phyloP scores from a whole-genome alignment of 2,113 vertebrate genomes.

The Amia ocellicauda region DNA sequence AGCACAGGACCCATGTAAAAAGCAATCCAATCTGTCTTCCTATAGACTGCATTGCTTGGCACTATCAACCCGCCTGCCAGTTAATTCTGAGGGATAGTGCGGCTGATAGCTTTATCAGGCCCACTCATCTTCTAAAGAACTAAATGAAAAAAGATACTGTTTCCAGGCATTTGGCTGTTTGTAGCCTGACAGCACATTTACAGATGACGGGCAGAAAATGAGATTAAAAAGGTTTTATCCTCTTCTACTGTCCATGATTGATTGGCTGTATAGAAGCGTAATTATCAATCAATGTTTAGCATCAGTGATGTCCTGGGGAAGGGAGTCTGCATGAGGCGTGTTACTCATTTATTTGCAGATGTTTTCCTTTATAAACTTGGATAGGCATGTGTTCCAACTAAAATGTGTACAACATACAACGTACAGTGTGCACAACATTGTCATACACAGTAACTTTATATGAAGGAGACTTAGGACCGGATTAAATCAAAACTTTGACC shows the following conservation, averaged over 20 bases:
- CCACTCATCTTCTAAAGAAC: slow-evolving; percentile 50
- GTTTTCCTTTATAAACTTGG: slow-evolving; percentile 10
- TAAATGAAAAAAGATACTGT: slow-evolving; percentile 51
- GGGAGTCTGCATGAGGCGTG: slow-evolving; percentile 12
- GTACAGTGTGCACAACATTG: too few species aligned
- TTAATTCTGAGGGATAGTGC: slow-evolving; percentile 55
- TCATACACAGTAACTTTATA: too few species aligned
- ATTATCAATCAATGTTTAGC: slow-evolving; percentile 33
- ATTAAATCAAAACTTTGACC: too few species aligned
- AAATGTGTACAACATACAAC: too few species aligned
- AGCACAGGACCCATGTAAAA: slow-evolving; percentile 32
- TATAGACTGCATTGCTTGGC: slow-evolving; percentile 40
- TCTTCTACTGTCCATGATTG: slow-evolving; percentile 23
- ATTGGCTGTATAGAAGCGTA: slow-evolving; percentile 21
- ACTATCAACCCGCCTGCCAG: slow-evolving; percentile 46
- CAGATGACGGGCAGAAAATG: slow-evolving; percentile 36
- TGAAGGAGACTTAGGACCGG: too few species aligned
- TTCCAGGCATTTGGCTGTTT: slow-evolving; percentile 28
- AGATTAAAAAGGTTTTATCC: slow-evolving; percentile 28
- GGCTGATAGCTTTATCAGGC: slow-evolving; percentile 63
- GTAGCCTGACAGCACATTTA: slow-evolving; percentile 38
- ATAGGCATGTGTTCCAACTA: background rate
- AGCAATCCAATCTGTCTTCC: slow-evolving; percentile 45
- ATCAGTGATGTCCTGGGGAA: slow-evolving; percentile 28
- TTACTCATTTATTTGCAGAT: slow-evolving; percentile 25